Evolutionary conservation across 2,888 invertebrate genomes (phyloP), one percentile per base, ranked within the genome.

Genomic region (Bibio marci): DNA sequence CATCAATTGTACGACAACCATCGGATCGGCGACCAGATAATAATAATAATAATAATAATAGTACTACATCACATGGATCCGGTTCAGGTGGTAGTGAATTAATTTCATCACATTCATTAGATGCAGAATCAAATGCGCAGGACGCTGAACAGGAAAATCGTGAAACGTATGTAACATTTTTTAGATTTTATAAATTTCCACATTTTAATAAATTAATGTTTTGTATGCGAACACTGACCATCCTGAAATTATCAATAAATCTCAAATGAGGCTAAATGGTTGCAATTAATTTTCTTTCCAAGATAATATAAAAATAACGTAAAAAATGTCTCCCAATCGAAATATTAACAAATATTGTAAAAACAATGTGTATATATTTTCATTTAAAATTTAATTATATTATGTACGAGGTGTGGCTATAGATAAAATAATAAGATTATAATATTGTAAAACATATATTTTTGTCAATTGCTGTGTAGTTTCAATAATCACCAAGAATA

Each of bases 21-120:
- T 61, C 61, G 42, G 61, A 62, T 49, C 57, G 61, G 41, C 49
- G 59, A 44, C 56, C 60, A 45, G 56, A 54, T 50, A 56, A 55
- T 43, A 56, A 60, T 53, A 55, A 59, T 35, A 56, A 53, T 50
- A 57, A 56, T 43, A 56, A 54, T 47, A 50, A 39, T 31, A 26
- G 38, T 41, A 22, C 52, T 41, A 50, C 51, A 36, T 48, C 49
- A 38, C 46, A 46, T 41, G 41, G 44, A 41, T 47, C 22, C 8
- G 22, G 22, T 8, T 4, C 5, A 6, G 22, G 22, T 22, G 22
- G 22, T 22, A 22, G 44, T 42, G 48, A 50, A 26, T 41, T 43
- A 25, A 48, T 22, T 50, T 48, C 40, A 47, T 44, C 57, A 51
- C 46, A 54, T 47, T 51, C 49, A 26, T 37, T 47, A 37, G 50